phyloP scores from a whole-genome alignment of 1,140 invertebrate species.

The Hormaphis cornu region DNA sequence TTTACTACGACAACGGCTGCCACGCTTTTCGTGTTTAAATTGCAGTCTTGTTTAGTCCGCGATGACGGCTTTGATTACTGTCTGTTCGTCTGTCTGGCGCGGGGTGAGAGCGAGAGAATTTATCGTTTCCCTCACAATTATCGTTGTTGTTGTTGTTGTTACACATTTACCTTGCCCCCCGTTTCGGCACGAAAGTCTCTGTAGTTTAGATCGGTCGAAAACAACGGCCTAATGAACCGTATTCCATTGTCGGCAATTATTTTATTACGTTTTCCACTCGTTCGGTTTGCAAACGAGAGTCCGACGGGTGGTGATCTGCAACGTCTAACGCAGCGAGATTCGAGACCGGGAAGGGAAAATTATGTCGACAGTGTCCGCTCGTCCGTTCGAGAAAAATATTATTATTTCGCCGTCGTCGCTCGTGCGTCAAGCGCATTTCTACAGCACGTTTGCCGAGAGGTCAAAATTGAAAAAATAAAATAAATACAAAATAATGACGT shows the following conservation, averaged over 20 bases:
- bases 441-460: too few species aligned
- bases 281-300: not conserved
- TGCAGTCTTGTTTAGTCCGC: not conserved
- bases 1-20: not conserved
- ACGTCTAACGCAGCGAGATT: too few species aligned
- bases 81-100: not conserved
- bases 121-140: not conserved
- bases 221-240: not conserved
- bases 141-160: too few species aligned
- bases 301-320: not conserved
- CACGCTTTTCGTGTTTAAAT: not conserved
- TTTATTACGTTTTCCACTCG: slow-evolving; percentile 7
- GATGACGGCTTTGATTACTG: slow-evolving; percentile 1
- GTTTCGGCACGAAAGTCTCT: not conserved
- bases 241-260: slow-evolving; percentile 20
- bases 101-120: not conserved
- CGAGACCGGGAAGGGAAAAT: too few species aligned
- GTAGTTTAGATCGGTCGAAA: not conserved
- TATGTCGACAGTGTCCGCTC: too few species aligned
- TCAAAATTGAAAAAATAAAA: too few species aligned
- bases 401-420: too few species aligned
- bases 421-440: too few species aligned
- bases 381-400: too few species aligned
- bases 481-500: too few species aligned
- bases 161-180: too few species aligned